Evolutionary conservation across 2,113 vertebrate genomes (phyloP), one percentile per base, ranked within the genome.

Genomic region (Macaca fascicularis): DNA sequence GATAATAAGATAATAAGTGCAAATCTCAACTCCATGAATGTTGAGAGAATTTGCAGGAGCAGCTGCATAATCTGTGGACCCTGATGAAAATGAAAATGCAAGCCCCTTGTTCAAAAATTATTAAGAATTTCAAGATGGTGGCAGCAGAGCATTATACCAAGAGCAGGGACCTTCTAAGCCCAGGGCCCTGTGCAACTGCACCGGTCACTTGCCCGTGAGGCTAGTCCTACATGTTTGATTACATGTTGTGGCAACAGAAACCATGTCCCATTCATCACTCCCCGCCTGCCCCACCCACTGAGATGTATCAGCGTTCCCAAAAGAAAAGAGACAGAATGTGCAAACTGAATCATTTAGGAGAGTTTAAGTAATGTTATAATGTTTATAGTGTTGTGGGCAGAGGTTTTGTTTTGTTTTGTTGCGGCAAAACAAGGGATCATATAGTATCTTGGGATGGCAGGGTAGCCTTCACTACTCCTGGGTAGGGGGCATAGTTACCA

Each of bases 61-160:
- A 14, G 70, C 90, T 85, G 40, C n/a, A 38, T 81, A 89, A 92
- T 83, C 88, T 90, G 6, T 82, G 89, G 81, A 87, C 32, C 16
- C 43, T 17, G 11, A 5, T 70, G 32, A 25, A 82, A 89, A 86
- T 64, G 32, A 57, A 96, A 97, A 61, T 38, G 3, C 32, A 22
- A 59, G 13, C 12, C 22, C 35, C 35, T 81, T 61, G 40, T 83
- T 94, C 22, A 82, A 83, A 93, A 59, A 70, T 74, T 38, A 61
- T 75, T 48, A 90, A 69, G 48, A 55, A 59, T 93, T 92, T n/a
- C 45, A 91, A 86, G n/a, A 93, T 80, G 61, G 43, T 50, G 17
- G 30, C 83, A 76, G 45, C 30, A 84, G n/a, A 72, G 7, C 38
- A 16, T 76, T 23, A 57, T 45, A 52, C n/a, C 45, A 61, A 38